Conservation (phyloP, 2,113 vertebrate genomes). For the Halcyon senegalensis region DNA sequence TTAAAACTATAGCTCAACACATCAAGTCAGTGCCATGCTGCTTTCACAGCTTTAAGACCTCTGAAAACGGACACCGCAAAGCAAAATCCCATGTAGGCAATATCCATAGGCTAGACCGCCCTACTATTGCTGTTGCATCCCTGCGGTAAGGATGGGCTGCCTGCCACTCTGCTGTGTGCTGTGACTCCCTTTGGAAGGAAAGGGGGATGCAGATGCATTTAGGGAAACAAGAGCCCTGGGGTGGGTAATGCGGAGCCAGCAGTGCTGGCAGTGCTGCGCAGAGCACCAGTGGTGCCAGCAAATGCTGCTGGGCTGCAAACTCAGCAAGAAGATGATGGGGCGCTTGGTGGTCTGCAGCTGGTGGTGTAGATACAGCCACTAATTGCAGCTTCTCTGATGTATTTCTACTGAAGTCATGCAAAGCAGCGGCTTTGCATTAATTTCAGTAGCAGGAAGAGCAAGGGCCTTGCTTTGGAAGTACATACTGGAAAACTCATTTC, state of each 20-base stretch:
- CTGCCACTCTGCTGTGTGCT: neutral
- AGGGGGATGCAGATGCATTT: neutral
- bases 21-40: neutral
- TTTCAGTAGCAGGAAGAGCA: neutral
- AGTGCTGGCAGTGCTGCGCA: no score
- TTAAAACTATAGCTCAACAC: neutral
- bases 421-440: neutral
- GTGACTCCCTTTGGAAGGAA: neutral
- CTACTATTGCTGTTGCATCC: neutral
- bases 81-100: neutral
- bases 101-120: rapidly evolving
- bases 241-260: neutral
- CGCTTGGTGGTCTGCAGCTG: rapidly evolving
- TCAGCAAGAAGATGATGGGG: rapidly evolving
- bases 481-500: neutral
- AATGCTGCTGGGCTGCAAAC: neutral
- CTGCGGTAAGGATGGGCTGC: neutral
- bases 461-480: neutral
- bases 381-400: rapidly evolving
- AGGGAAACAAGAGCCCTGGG: rapidly evolving
- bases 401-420: neutral
- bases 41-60: neutral
- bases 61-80: neutral
- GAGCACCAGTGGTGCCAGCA: rapidly evolving
- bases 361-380: neutral